Evolutionary conservation across 2,797 vertebrate genomes (phyloP), one percentile per base, ranked within the genome.

Genomic region (Lindbergichthys nudifrons): DNA sequence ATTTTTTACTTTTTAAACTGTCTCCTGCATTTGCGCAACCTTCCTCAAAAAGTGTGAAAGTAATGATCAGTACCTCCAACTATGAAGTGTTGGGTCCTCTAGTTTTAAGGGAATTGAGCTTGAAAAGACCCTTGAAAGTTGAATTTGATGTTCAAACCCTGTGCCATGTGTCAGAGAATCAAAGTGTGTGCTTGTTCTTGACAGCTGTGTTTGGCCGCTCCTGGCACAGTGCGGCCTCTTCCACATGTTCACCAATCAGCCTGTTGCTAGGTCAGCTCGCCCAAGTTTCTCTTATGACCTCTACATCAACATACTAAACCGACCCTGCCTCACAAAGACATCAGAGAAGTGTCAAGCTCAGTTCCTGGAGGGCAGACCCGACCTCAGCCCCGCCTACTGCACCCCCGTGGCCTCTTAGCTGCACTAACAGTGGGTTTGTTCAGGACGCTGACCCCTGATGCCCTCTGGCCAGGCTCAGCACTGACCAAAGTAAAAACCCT

Each of bases 391-490:
- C 57, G 42, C 85, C 70, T 11, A 3, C 70, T 54, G 50, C 71
- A 59, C 70, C 64, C 72, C 85, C 8, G 10, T 71, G 70, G 84
- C 88, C 89, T 82, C 81, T 85, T 82, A 72, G 77, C 86, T 23
- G 66, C 71, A 77, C 73, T 83, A 95, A 94, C 94, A 94, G 92
- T 93, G 90, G 91, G 87, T 88, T 93, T 90, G 93, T 94, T 94
- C 89, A 93, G 87, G 76, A 83, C 53, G 67, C 23, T 93, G 92
- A 95, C 92, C 94, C 86, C 86, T 64, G 70, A 77, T 88, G 85
- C 87, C 94, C 92, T 80, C 69, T 85, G 90, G 94, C 90, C 91
- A 85, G 88, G 90, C 92, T 93, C 88, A 92, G 81, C 75, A 78
- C 87, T 93, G 93, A 93, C 92, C 93, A 92, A 88, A 93, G 92